A percentile compares a stretch with the other conserved stretches of the same genome.
Evolutionary conservation across 2,888 invertebrate species (phyloP).

Genomic region (Eupithecia subfuscata): DNA sequence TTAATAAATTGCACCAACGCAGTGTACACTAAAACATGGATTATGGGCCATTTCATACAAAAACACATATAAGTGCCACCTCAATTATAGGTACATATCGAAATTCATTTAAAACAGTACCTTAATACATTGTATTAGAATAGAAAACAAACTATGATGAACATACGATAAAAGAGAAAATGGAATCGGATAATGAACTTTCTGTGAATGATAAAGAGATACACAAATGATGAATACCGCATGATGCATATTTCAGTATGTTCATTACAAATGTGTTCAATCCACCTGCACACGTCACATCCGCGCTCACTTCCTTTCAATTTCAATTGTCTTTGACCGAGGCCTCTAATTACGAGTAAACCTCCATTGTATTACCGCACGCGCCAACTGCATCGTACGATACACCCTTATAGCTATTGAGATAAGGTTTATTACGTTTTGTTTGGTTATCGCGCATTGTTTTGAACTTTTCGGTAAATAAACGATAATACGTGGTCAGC

Average conservation of each 20-base stretch:
- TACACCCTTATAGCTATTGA: constrained; percentile 30
- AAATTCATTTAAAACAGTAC: too few species aligned
- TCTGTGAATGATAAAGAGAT: neutral
- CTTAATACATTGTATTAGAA: neutral
- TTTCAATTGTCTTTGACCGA: constrained; percentile 81
- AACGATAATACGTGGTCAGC: constrained; percentile 1
- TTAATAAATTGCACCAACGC: too few species aligned
- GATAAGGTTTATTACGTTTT: constrained; percentile 29
- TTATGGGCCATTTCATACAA: too few species aligned
- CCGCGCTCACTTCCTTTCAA: constrained; percentile 75
- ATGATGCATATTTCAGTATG: neutral
- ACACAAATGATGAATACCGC: neutral
- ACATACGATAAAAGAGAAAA: neutral
- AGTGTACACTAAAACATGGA: too few species aligned
- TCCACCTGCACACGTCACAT: constrained; percentile 67
- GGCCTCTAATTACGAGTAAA: constrained; percentile 69
- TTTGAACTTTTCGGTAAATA: constrained; percentile 28
- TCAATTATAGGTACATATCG: too few species aligned
- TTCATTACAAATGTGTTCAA: constrained; percentile 43
- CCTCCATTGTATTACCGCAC: constrained; percentile 62
- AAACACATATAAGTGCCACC: too few species aligned
- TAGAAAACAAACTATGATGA: neutral
- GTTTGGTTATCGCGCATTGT: constrained; percentile 27
- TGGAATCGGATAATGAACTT: neutral
- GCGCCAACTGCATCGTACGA: constrained; percentile 44